Conservation (phyloP, 2,797 vertebrate genomes). For the Sebastes matsubarae region DNA sequence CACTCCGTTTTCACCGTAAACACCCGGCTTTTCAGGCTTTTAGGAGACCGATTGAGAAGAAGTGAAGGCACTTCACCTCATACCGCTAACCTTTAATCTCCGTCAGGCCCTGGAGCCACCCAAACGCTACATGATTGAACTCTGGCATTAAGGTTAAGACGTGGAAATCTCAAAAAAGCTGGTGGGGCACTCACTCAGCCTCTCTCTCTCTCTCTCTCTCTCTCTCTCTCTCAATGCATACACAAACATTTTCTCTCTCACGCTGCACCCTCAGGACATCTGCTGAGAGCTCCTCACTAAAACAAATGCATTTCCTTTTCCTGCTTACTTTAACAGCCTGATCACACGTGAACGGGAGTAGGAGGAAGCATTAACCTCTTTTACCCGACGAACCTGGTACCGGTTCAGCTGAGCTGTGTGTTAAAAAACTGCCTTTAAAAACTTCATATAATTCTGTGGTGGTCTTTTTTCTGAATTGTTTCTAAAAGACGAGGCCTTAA, state of each 20-base stretch:
- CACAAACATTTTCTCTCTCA: conserved; percentile 23
- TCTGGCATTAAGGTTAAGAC: conserved; percentile 38
- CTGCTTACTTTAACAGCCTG: conserved; percentile 29
- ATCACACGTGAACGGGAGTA: conserved; percentile 8
- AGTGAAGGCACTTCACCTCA: conserved; percentile 11
- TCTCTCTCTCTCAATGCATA: background rate
- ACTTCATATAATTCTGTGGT: too few species aligned
- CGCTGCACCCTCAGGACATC: conserved; percentile 17
- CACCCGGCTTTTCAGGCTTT: background rate
- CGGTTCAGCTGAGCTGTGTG: too few species aligned
- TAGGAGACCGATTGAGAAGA: background rate
- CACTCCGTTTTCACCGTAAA: background rate
- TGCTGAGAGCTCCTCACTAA: conserved; percentile 33
- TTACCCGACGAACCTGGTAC: too few species aligned
- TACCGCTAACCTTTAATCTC: conserved; percentile 32
- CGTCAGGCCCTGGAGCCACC: conserved; percentile 9
- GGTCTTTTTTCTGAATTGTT: too few species aligned
- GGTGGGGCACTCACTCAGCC: background rate
- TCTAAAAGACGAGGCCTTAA: too few species aligned
- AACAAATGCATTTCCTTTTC: conserved; percentile 48
- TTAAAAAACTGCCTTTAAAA: too few species aligned
- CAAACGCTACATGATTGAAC: conserved; percentile 38
- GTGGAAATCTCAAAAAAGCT: conserved; percentile 32
- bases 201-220: background rate
- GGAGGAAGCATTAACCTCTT: background rate